A percentile compares a stretch with the other conserved stretches of the same genome.
These are phyloP conservation scores for Microctonus aethiopoides DNA, from an alignment of 2,888 invertebrate species.

Conservation along the genomic window DNA sequence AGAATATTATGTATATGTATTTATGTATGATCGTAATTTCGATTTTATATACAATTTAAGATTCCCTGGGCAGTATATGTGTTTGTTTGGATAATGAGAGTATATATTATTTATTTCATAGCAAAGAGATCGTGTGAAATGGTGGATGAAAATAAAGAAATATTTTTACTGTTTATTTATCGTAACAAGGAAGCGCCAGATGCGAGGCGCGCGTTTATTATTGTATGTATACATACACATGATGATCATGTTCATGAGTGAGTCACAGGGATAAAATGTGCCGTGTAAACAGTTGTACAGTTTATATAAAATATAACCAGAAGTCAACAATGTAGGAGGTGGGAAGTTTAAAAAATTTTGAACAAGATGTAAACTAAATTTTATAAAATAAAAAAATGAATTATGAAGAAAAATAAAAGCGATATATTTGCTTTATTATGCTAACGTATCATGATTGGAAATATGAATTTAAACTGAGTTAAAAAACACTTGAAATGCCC, in stretches of 20 bases:
- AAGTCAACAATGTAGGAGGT: no score
- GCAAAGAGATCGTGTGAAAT: background rate
- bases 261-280: background rate
- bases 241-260: background rate
- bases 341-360: no score
- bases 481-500: constrained; percentile 7
- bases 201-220: background rate
- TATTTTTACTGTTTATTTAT: background rate
- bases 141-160: background rate
- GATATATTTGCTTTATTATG: no score
- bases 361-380: no score
- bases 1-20: no score
- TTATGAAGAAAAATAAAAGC: no score
- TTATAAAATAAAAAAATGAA: no score
- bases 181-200: constrained; percentile 7
- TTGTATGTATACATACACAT: background rate
- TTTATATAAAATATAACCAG: background rate
- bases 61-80: constrained; percentile 10
- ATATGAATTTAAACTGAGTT: no score
- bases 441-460: no score
- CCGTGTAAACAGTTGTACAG: background rate
- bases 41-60: constrained; percentile 11
- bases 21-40: constrained; percentile 26
- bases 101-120: no score
- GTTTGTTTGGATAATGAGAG: constrained; percentile 23